Conservation (phyloP, 2,888 invertebrate genomes). For the Alsophila aescularia region DNA sequence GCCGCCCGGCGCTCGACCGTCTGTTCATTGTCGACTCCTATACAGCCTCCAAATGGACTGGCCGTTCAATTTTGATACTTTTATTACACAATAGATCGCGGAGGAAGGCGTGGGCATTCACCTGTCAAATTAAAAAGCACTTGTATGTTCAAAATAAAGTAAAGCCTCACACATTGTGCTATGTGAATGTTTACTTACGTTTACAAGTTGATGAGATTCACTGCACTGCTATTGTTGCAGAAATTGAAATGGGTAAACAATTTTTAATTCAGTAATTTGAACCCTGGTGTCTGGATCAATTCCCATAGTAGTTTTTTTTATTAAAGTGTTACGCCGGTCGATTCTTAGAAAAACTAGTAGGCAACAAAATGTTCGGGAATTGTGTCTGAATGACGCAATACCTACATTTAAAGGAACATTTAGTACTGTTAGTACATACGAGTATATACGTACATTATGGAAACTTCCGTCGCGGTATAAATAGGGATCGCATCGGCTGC, state of each 20-base stretch:
- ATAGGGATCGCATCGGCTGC: too few species aligned
- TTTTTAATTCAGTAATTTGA: conserved; percentile 23
- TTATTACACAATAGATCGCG: conserved; percentile 76
- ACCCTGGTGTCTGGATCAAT: conserved; percentile 3
- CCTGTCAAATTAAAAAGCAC: conserved; percentile 83
- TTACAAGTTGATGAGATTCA: conserved; percentile 28
- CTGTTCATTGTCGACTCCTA: conserved; percentile 72
- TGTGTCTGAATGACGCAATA: too few species aligned
- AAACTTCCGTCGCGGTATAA: too few species aligned
- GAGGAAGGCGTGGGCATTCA: conserved; percentile 80
- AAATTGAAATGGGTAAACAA: conserved; percentile 21
- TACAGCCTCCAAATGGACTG: conserved; percentile 76
- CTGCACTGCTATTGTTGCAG: conserved; percentile 19
- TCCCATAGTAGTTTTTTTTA: background rate
- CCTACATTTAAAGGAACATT: too few species aligned
- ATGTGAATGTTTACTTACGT: conserved; percentile 23
- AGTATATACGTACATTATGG: too few species aligned
- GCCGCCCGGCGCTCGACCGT: conserved; percentile 53
- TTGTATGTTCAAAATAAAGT: conserved; percentile 75
- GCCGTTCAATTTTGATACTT: conserved; percentile 83
- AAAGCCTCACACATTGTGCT: conserved; percentile 37
- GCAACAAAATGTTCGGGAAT: too few species aligned
- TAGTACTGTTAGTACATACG: too few species aligned
- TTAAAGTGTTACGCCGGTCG: too few species aligned
- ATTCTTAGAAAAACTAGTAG: too few species aligned